Percentiles rank a stretch among this genome's conserved stretches.
These are phyloP conservation scores for Phrynosoma platyrhinos DNA, from an alignment of 2,113 vertebrate genomes.

Conservation along the genomic window DNA sequence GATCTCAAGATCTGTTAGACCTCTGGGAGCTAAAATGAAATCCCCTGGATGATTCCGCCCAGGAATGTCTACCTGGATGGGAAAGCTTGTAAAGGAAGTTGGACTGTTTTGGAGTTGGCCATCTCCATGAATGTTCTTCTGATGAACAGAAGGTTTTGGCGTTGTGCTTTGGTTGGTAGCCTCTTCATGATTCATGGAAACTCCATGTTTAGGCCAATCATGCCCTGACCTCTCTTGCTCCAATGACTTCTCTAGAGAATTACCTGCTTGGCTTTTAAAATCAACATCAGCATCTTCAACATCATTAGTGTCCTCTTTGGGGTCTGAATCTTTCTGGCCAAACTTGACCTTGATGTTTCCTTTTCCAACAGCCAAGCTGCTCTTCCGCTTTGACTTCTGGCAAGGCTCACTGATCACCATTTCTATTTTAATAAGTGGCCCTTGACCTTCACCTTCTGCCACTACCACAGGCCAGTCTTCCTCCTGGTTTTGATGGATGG, in stretches of 20 bases:
- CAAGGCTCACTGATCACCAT: slow-evolving; percentile 94
- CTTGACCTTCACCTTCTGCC: slow-evolving; percentile 92
- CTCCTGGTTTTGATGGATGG: slow-evolving; percentile 80
- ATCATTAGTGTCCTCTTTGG: slow-evolving; percentile 76
- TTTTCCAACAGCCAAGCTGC: slow-evolving; percentile 87
- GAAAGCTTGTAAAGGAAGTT: slow-evolving; percentile 84
- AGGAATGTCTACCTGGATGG: slow-evolving; percentile 83
- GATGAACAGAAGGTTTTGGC: slow-evolving; percentile 76
- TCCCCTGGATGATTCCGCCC: slow-evolving; percentile 81
- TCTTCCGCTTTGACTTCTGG: slow-evolving; percentile 96
- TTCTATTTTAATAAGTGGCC: slow-evolving; percentile 89
- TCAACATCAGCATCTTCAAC: slow-evolving; percentile 70
- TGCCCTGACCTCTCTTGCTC: slow-evolving; percentile 80
- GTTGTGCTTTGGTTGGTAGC: slow-evolving; percentile 84
- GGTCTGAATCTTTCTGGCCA: slow-evolving; percentile 77
- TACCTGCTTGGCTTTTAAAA: slow-evolving; percentile 81
- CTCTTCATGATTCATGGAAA: slow-evolving; percentile 79
- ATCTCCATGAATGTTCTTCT: slow-evolving; percentile 75
- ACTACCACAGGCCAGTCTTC: slow-evolving; percentile 85
- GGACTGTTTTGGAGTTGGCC: slow-evolving; percentile 77
- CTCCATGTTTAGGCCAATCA: slow-evolving; percentile 81
- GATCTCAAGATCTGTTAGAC: slow-evolving; percentile 93
- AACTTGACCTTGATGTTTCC: slow-evolving; percentile 90
- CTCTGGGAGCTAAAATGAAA: slow-evolving; percentile 84
- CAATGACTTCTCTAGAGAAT: slow-evolving; percentile 78